Evolutionary conservation across 2,113 vertebrate genomes (phyloP).

Genomic region (Centropristis striata): DNA sequence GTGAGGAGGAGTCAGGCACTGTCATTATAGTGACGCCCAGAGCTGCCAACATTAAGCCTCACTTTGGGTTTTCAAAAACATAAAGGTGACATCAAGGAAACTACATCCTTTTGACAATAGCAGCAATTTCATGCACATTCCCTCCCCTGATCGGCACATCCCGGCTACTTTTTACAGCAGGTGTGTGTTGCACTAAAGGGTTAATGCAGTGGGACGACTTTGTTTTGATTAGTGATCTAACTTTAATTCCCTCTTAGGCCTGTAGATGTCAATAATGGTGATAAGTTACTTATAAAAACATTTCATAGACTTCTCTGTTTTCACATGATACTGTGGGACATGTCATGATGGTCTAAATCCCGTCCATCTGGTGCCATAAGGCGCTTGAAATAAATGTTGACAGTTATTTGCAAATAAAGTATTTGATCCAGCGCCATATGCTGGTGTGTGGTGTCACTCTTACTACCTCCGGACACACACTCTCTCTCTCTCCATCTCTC

Average conservation of each 20-base stretch:
- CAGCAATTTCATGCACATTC: background rate
- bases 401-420: slow-evolving; percentile 71
- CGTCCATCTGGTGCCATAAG: slow-evolving; percentile 55
- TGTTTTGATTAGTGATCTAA: slow-evolving; percentile 23
- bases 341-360: slow-evolving; percentile 39
- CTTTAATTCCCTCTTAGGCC: slow-evolving; percentile 20
- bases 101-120: no score
- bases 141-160: background rate
- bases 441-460: slow-evolving; percentile 61
- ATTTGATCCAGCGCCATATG: slow-evolving; percentile 41
- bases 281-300: slow-evolving; percentile 38
- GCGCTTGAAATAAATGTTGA: slow-evolving; percentile 54
- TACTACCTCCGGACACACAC: slow-evolving; percentile 41
- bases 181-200: slow-evolving; percentile 1
- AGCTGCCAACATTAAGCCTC: no score
- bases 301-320: slow-evolving; percentile 36
- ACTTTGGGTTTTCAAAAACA: no score
- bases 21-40: no score
- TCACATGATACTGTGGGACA: slow-evolving; percentile 33
- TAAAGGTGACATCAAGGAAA: no score
- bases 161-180: background rate
- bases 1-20: no score
- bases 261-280: slow-evolving; percentile 36
- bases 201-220: slow-evolving; percentile 6
- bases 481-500: slow-evolving; percentile 33